Base-by-base conservation (phyloP, 2,888 invertebrate species). In the Leptinotarsa haldemani region DNA sequence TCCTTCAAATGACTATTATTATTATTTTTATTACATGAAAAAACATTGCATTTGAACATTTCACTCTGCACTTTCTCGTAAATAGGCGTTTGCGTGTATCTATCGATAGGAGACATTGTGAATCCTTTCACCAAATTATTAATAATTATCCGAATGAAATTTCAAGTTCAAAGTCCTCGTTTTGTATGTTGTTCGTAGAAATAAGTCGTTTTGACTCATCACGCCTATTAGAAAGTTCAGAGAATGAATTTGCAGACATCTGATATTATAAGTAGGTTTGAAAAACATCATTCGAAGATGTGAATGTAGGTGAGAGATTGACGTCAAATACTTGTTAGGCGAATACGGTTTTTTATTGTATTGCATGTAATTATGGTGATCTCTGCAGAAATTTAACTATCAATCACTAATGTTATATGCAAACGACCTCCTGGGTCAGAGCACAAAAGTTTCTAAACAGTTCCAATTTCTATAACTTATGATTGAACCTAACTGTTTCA, bases 181-280 rank as follows among this genome's bases (percentile, higher is more conserved):
- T 47, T 70, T 12, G 40, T 40, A 61, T 40, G 25, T 61, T 61
- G 61, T 16, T 61, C 12, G 15, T 58, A 58, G 58, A 22, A 58
- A 40, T 9, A 2, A 9, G 40, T 25, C 13, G 16, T 25, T 58
- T 15, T 22, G 16, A 61, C 30, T 61, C 1, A 61, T n/a, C 18
- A 61, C 12, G 20, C 9, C 9, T 25, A 47, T 64, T 70, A 70
- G 70, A 70, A 65, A 70, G 70, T 69, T 56, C 53, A 61, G 30
- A 61, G 30, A 40, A 25, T 61, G n/a, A 40, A 30, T 61, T 40
- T 30, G 61, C 61, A 61, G 3, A 61, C n/a, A 61, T 61, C n/a
- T 61, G 18, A 30, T 58, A 22, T 16, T 56, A 15, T 56, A 56
- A 56, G 56, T 56, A 56, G 56, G 56, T 56, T 56, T 2, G 20